Base-by-base conservation (phyloP, 2,888 invertebrate genomes). In the Diplazon laetatorius region DNA sequence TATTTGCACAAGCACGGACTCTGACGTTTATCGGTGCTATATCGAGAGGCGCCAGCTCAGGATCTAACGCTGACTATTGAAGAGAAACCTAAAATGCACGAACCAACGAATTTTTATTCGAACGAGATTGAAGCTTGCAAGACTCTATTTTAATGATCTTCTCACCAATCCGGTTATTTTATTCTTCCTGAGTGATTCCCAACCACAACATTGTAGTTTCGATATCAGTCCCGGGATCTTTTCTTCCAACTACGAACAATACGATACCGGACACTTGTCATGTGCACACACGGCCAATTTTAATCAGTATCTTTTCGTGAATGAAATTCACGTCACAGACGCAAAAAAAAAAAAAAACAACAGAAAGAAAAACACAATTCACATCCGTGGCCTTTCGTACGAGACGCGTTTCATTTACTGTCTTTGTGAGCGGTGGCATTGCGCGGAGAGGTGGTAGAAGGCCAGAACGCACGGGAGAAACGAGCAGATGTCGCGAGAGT, bases 401-500 rank as follows among this genome's bases (percentile, higher is more conserved):
- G 10, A n/a, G n/a, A 44, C 48, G 35, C 25, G 50, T 50, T 57
- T 25, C 30, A 16, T 18, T 73, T 70, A n/a, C 30, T 18, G 18
- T 16, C 14, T 75, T 50, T 10, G 22, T 57, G 59, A 57, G 59
- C 63, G 52, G 46, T 39, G 37, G 35, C 22, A 30, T 42, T 48
- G 52, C 52, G 57, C 42, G 30, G 16, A n/a, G n/a, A n/a, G n/a
- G n/a, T n/a, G 12, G 35, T 60, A 76, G 46, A 35, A 55, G 14
- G 60, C n/a, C 30, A 62, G 30, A 55, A 72, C 18, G 22, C 18
- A 46, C 25, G 39, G n/a, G 39, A 42, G 63, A 69, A 65, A 48
- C 30, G 72, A 75, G 18, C 68, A 68, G 72, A 80, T 72, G 68
- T 68, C 57, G 50, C 52, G 42, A 48, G 60, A 57, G 39, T 18